These are phyloP conservation scores for Sclerurus mexicanus DNA, from an alignment of 2,113 vertebrate species.

Conservation along the genomic window DNA sequence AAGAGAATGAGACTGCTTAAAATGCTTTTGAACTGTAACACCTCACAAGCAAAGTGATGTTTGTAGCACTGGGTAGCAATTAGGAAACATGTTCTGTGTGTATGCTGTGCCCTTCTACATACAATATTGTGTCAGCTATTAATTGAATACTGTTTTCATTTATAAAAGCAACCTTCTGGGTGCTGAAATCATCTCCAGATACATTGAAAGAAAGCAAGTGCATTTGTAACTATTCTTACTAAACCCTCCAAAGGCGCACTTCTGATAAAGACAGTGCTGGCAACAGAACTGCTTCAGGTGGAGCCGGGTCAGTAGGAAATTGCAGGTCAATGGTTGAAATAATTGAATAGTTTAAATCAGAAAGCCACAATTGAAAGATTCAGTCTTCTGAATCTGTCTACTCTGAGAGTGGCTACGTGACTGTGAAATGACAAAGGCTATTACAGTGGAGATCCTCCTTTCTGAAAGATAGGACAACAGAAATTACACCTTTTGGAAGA, in stretches of 20 bases:
- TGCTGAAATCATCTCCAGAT: conserved; percentile 11
- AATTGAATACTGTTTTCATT: not conserved
- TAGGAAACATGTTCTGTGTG: not conserved
- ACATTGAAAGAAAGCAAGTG: not conserved
- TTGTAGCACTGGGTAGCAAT: not conserved
- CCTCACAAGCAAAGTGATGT: not conserved
- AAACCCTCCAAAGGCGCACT: not conserved
- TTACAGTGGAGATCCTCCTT: not conserved
- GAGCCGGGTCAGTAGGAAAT: not conserved
- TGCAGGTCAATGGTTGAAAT: not conserved
- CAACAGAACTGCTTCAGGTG: not conserved
- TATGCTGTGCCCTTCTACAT: not conserved
- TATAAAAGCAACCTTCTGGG: not conserved
- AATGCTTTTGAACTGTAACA: not conserved
- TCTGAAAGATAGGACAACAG: not conserved
- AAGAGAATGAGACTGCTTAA: not conserved
- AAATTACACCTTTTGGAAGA: not conserved
- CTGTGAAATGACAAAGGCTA: not conserved
- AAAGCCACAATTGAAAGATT: not conserved
- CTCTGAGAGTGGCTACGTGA: not conserved
- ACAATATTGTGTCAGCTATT: not conserved
- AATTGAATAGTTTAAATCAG: not conserved
- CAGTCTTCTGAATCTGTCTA: not conserved
- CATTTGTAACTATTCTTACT: not conserved
- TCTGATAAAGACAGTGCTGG: not conserved